These are phyloP conservation scores for Pygoscelis antarcticus DNA, from an alignment of 2,113 vertebrate species.

Conservation along the genomic window DNA sequence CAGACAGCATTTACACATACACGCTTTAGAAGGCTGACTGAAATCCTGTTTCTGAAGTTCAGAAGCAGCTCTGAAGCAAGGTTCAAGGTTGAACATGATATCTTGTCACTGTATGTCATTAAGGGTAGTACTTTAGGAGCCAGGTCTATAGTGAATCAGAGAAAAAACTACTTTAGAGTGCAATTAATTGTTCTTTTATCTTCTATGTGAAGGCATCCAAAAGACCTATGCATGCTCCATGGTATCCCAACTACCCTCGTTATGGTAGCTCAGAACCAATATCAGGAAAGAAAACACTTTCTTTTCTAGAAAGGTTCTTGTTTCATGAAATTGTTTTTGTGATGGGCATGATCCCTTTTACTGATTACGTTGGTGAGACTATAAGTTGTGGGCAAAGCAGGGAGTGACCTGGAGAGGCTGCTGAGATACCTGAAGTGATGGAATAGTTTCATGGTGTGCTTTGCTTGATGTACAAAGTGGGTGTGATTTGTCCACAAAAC, in stretches of 20 bases:
- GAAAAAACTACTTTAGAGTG: not conserved
- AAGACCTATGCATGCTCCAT: not conserved
- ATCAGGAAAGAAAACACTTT: not conserved
- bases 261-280: not conserved
- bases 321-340: not conserved
- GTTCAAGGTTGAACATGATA: not conserved
- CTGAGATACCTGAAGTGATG: not conserved
- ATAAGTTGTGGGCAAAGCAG: not conserved
- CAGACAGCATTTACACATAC: conserved; percentile 16
- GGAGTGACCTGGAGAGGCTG: not conserved
- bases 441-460: not conserved
- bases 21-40: conserved; percentile 10
- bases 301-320: not conserved
- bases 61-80: not conserved
- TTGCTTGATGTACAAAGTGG: not conserved
- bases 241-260: not conserved
- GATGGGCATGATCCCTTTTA: not conserved
- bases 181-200: not conserved
- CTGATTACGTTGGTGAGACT: not conserved
- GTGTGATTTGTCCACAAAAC: not conserved
- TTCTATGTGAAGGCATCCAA: not conserved
- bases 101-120: not conserved
- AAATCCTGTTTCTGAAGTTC: not conserved
- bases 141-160: not conserved
- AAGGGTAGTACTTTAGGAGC: not conserved